Conservation (phyloP, 2,113 vertebrate genomes). For the Sturnus vulgaris region DNA sequence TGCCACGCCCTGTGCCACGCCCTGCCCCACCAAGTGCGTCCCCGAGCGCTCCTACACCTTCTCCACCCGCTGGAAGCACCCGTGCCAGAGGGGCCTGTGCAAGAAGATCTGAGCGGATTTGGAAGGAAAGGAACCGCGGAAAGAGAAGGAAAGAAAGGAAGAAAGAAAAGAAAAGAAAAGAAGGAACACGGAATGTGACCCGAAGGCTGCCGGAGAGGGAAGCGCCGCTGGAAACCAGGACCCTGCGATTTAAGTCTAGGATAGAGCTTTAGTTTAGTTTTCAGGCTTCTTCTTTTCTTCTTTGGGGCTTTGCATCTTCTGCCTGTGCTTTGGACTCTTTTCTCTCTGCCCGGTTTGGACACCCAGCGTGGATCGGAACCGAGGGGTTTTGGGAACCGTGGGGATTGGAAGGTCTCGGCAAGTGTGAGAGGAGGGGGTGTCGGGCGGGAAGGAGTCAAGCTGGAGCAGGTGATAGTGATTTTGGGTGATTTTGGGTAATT, state of each 20-base stretch:
- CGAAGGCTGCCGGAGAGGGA: background rate
- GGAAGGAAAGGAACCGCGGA: rapidly evolving
- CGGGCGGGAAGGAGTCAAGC: background rate
- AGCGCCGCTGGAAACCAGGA: background rate
- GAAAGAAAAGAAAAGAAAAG: background rate
- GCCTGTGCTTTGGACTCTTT: background rate
- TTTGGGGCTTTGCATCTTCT: background rate
- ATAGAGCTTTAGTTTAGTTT: conserved; percentile 25
- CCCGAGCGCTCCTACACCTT: conserved; percentile 45
- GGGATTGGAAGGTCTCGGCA: background rate
- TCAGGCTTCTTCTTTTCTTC: conserved; percentile 1
- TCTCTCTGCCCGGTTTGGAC: background rate
- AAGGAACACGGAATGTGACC: background rate
- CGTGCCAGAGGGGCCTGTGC: conserved; percentile 29
- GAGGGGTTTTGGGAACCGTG: background rate
- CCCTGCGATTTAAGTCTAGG: background rate
- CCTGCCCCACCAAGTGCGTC: background rate
- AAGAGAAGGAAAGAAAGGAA: no score
- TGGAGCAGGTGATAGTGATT: background rate
- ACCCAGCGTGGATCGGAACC: background rate
- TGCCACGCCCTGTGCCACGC: background rate
- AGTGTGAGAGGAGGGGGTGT: background rate
- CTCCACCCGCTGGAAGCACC: conserved; percentile 56
- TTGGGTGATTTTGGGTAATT: background rate
- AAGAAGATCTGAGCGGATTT: background rate